Base-by-base conservation (phyloP, 2,888 invertebrate genomes). In the Aporophyla lueneburgensis region DNA sequence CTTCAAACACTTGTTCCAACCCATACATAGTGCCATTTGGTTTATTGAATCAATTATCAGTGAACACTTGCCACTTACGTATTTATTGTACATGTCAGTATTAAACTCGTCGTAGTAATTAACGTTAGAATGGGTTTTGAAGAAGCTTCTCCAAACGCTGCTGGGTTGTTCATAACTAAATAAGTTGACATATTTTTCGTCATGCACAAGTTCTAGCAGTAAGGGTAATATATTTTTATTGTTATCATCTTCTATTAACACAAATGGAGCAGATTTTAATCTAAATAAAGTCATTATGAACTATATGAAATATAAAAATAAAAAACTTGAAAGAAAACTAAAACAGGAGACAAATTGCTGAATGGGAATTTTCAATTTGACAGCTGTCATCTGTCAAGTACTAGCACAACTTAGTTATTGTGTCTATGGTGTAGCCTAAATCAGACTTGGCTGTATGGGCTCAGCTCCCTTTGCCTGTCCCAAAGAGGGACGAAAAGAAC, bases 21-120 rank as follows among this genome's bases (percentile, higher is more conserved):
- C 95, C 82, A 95, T 85, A 68, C 86, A 83, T 66, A 96, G 84
- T 49, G 91, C 91, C 94, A 96, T 94, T 93, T 96, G 96, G 83
- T 95, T 96, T 14, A 96, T 84, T 14, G 96, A 97, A 87, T 96
- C 95, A 73, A 97, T 92, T 65, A 96, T 84, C 40, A 96, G 81
- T 19, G 92, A 89, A 81, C 91, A 90, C 86, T 93, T 93, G 51
- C 83, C 85, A 71, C 76, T 90, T 21, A 81, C 84, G 56, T 90
- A 91, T 73, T 89, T 87, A 24, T 84, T 84, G 58, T 87, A 90
- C 40, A 79, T 80, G 6, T 92, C 88, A 19, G 78, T 56, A 78
- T 87, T 79, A 53, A 91, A 91, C 74, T 93, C 91, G 75, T 93
- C 90, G 67, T 92, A 89, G 80, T 88, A 94, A 56, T 86, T 84